Percentiles rank a stretch among this genome's conserved stretches.
These are phyloP conservation scores for Phoxinus phoxinus DNA, from an alignment of 2,113 vertebrate species.

Conservation along the genomic window DNA sequence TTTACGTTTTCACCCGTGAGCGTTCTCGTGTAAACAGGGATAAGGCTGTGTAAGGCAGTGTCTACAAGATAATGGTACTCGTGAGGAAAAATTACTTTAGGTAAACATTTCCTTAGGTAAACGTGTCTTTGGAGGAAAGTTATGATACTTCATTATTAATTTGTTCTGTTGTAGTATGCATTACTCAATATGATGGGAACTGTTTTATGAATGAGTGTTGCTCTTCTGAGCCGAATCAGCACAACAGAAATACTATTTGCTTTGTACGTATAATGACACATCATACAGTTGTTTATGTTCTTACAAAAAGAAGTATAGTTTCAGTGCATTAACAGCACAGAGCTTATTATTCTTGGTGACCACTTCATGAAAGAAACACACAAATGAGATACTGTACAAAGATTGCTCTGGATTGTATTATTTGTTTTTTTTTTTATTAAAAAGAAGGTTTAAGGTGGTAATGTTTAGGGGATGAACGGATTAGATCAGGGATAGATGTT, in stretches of 20 bases:
- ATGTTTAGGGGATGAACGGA: neutral
- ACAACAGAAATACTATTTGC: neutral
- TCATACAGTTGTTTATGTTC: neutral
- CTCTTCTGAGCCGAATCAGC: slow-evolving; percentile 7
- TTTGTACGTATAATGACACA: neutral
- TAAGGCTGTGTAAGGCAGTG: too few relatives aligned
- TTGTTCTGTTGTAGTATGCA: neutral
- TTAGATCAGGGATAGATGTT: too few relatives aligned
- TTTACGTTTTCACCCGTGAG: too few relatives aligned
- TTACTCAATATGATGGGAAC: neutral
- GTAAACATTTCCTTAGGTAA: neutral
- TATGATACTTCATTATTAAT: neutral
- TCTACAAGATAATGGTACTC: neutral
- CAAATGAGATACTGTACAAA: neutral
- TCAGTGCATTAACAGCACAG: neutral
- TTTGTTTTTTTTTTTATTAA: too few relatives aligned
- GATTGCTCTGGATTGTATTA: neutral
- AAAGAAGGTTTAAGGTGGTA: too few relatives aligned
- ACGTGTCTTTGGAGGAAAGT: neutral
- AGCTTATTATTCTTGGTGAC: neutral
- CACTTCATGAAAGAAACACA: neutral
- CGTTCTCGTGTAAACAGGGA: too few relatives aligned
- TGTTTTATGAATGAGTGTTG: slow-evolving; percentile 4
- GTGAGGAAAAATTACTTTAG: neutral
- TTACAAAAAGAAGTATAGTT: neutral